Conservation (phyloP, 2,888 invertebrate genomes). For the Pseudeuparius sepicola region DNA sequence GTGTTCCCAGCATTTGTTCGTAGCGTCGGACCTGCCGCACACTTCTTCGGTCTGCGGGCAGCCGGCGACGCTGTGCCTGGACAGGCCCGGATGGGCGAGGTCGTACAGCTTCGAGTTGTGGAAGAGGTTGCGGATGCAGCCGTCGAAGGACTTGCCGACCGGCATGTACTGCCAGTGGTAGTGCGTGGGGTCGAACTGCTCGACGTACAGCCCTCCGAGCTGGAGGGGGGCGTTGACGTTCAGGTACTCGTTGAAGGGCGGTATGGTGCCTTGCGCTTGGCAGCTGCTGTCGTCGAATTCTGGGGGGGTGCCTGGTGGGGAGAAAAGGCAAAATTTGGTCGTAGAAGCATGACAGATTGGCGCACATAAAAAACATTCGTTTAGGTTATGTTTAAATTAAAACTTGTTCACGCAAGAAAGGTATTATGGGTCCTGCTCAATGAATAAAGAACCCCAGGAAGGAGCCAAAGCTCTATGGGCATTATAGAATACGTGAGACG, state of each 20-base stretch:
- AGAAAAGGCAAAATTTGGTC: no score
- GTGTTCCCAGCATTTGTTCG: slow-evolving; percentile 82
- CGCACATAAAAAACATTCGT: no score
- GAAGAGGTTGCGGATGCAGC: slow-evolving; percentile 90
- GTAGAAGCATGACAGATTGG: no score
- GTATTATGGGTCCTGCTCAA: no score
- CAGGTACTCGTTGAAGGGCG: slow-evolving; percentile 90
- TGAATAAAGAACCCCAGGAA: no score
- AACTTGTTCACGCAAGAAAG: no score
- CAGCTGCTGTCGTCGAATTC: slow-evolving; percentile 84
- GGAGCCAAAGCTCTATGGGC: no score
- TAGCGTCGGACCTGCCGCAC: slow-evolving; percentile 79
- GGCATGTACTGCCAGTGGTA: slow-evolving; percentile 90
- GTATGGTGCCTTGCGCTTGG: slow-evolving; percentile 81
- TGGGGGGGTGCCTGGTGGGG: slow-evolving; percentile 75
- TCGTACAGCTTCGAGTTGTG: slow-evolving; percentile 96
- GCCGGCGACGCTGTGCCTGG: slow-evolving; percentile 76
- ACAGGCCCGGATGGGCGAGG: slow-evolving; percentile 83
- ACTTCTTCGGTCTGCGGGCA: slow-evolving; percentile 91
- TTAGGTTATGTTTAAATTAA: no score
- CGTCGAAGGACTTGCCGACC: slow-evolving; percentile 84
- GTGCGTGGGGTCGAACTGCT: slow-evolving; percentile 79
- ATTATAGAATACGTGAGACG: no score
- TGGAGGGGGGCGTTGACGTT: slow-evolving; percentile 94
- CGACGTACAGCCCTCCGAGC: slow-evolving; percentile 80